phyloP scores from a whole-genome alignment of 2,113 vertebrate species.

The Corythoichthys haematopterus region DNA sequence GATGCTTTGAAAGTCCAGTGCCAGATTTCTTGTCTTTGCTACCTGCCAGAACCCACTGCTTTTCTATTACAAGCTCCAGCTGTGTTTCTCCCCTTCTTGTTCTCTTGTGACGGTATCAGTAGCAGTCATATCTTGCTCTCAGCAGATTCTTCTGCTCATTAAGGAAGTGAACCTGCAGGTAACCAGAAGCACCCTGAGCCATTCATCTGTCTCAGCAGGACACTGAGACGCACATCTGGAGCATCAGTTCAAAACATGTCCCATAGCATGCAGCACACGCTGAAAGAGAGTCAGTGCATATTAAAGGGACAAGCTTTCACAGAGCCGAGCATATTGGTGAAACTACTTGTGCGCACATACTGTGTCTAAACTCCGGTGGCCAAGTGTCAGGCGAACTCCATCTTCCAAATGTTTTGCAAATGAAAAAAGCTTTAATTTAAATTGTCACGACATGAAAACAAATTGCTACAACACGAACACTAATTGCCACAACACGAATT shows the following conservation, averaged over 20 bases:
- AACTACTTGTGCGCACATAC: constrained; percentile 16
- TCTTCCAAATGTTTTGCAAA: no score
- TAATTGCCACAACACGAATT: no score
- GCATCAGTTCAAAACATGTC: constrained; percentile 47
- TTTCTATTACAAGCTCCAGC: constrained; percentile 55
- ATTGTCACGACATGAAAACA: no score
- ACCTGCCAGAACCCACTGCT: constrained; percentile 45
- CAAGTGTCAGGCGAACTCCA: no score
- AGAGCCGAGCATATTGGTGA: constrained; percentile 34
- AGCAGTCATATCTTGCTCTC: constrained; percentile 64
- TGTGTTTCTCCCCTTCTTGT: constrained; percentile 40
- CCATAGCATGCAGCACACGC: constrained; percentile 23
- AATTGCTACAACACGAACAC: no score
- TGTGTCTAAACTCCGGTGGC: neutral
- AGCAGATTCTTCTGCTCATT: constrained; percentile 64
- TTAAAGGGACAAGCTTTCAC: constrained; percentile 27
- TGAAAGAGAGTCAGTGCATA: constrained; percentile 23
- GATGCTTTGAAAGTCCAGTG: constrained; percentile 34
- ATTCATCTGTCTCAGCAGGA: constrained; percentile 61
- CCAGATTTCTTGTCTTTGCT: constrained; percentile 49
- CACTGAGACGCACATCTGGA: constrained; percentile 54
- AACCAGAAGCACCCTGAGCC: constrained; percentile 46
- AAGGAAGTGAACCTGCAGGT: constrained; percentile 63
- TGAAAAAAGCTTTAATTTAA: no score
- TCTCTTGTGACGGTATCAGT: constrained; percentile 52